phyloP scores from a whole-genome alignment of 2,113 vertebrate species.

The Strix uralensis region DNA sequence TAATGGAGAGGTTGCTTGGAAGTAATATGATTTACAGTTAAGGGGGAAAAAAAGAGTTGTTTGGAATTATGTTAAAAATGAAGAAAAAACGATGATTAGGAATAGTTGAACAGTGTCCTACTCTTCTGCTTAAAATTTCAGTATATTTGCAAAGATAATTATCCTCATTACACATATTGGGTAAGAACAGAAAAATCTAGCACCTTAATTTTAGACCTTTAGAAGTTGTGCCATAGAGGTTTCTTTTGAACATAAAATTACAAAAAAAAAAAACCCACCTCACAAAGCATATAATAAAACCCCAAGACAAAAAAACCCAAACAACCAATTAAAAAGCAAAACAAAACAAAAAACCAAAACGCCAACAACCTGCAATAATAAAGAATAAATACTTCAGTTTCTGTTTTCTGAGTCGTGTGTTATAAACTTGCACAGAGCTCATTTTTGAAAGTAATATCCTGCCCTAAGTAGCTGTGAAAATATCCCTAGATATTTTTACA shows the following conservation, averaged over 20 bases:
- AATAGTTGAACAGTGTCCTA: neutral
- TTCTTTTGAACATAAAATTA: neutral
- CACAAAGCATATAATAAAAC: accelerated
- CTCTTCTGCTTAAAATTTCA: neutral
- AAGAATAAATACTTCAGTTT: neutral
- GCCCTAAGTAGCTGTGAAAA: neutral
- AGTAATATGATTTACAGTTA: neutral
- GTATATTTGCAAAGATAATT: neutral
- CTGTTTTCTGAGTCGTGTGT: neutral
- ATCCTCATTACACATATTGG: neutral
- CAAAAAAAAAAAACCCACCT: neutral
- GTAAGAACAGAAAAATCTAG: neutral
- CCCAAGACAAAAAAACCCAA: neutral
- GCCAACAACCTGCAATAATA: neutral
- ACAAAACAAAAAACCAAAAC: neutral
- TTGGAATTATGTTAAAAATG: neutral
- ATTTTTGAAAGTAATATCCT: neutral
- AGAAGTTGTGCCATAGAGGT: accelerated
- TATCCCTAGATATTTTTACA: neutral
- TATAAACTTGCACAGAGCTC: accelerated
- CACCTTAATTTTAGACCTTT: neutral
- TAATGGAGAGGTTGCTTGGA: accelerated
- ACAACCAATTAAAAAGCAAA: neutral
- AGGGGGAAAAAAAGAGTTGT: accelerated
- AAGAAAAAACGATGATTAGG: accelerated